These are phyloP conservation scores for Drosophila ananassae DNA, from an alignment of 1,140 invertebrate genomes.

Conservation along the genomic window DNA sequence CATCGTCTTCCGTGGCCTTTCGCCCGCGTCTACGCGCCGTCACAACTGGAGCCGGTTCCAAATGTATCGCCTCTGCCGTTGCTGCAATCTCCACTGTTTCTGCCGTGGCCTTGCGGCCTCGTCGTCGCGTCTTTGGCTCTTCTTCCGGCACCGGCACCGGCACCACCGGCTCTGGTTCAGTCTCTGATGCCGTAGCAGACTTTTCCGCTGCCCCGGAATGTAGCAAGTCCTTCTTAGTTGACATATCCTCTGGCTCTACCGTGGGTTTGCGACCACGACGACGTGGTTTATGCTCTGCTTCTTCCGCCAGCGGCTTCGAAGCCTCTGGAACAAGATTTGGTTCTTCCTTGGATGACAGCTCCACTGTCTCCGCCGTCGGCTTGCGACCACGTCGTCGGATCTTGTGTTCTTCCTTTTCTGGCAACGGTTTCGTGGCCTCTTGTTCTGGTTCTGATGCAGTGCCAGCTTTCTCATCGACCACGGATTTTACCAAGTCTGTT, in stretches of 20 bases:
- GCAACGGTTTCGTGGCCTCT: background rate
- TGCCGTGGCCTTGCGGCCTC: constrained; percentile 22
- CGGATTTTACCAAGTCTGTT: too few species aligned
- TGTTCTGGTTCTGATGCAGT: constrained; percentile 3
- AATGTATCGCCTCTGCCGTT: background rate
- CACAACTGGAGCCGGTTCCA: background rate
- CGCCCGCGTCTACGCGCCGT: constrained; percentile 15
- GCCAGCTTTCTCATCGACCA: too few species aligned
- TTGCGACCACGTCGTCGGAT: background rate
- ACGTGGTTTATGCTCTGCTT: background rate
- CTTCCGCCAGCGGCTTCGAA: background rate
- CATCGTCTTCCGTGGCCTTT: constrained; percentile 25
- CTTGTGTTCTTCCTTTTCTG: background rate
- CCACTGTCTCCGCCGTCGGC: background rate
- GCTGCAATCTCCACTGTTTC: background rate
- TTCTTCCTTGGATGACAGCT: background rate
- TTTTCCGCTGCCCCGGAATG: background rate
- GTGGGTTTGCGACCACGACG: background rate
- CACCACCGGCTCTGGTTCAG: background rate
- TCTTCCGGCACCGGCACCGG: background rate
- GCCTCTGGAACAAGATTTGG: background rate
- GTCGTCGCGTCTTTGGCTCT: constrained; percentile 12
- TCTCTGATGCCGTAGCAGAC: background rate
- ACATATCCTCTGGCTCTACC: background rate
- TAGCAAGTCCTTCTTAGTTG: background rate